phyloP scores from a whole-genome alignment of 2,888 invertebrate species.

The Eupithecia exiguata region DNA sequence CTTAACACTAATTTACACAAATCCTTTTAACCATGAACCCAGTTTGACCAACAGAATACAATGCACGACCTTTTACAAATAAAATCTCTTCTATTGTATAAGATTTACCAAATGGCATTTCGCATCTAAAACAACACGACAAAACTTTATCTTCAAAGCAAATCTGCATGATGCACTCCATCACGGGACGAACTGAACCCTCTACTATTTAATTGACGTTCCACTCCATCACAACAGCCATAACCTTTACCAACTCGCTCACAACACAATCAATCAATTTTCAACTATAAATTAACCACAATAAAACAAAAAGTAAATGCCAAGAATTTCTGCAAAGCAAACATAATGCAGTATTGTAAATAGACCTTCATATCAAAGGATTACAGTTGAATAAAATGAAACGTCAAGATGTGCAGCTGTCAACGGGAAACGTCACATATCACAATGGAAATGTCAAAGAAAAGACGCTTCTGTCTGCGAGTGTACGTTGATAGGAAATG shows the following conservation, averaged over 20 bases:
- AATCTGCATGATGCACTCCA: slow-evolving; percentile 80
- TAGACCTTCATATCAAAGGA: slow-evolving; percentile 32
- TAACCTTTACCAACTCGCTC: slow-evolving; percentile 56
- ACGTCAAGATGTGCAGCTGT: slow-evolving; percentile 60
- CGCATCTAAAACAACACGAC: slow-evolving; percentile 39
- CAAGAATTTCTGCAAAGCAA: slow-evolving; percentile 43
- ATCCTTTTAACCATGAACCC: background rate
- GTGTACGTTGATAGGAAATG: slow-evolving; percentile 52
- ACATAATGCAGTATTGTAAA: slow-evolving; percentile 45
- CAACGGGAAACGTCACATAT: slow-evolving; percentile 71
- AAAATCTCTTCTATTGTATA: slow-evolving; percentile 8
- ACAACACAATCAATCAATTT: slow-evolving; percentile 47
- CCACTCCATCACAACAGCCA: slow-evolving; percentile 80
- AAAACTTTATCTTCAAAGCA: slow-evolving; percentile 57
- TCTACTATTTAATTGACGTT: slow-evolving; percentile 79
- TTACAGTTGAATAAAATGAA: slow-evolving; percentile 38
- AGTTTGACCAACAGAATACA: background rate
- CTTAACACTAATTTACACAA: too few relatives aligned
- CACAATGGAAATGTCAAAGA: slow-evolving; percentile 65
- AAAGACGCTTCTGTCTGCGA: slow-evolving; percentile 62
- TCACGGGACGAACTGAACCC: slow-evolving; percentile 73
- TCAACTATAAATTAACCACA: slow-evolving; percentile 52
- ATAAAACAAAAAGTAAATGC: slow-evolving; percentile 49
- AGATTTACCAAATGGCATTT: slow-evolving; percentile 27
- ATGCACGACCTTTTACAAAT: background rate